Evolutionary conservation across 92 coral and sea anemone genomes (phyloP), one percentile per base, ranked within the genome.

Genomic region (Umimayanthus kanabou): DNA sequence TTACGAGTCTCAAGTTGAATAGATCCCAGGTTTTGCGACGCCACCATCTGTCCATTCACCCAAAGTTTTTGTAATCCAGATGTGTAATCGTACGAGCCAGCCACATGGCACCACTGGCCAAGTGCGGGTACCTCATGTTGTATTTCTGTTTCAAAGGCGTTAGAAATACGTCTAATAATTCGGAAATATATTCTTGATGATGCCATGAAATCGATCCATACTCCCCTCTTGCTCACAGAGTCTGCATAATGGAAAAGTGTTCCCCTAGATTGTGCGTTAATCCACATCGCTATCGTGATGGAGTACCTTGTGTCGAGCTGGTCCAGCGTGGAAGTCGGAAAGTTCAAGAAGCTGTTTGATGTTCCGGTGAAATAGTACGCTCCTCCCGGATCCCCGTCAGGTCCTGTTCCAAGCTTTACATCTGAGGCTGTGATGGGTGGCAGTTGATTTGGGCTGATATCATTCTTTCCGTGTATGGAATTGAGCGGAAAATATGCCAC

Each of bases 281-380:
- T 42, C 85, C 85, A 81, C 30, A 61, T 37, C 85, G 61, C 61
- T 16, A 81, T 22, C 1, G 85, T 81, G 73, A 81, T 39, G 15
- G 85, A 81, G 15, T 29, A 81, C 50, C 85, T 81, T 5, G 85
- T 81, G 49, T 81, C 85, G 18, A 81, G 74, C 47, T 81, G 72
- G 26, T 79, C 43, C 26, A 50, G 18, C 10, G 39, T 0, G 22
- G 85, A 37, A 6, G 6, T 37, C 40, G 55, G 22, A 61, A 81
- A 81, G 2, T 37, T 6, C 18, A 81, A 10, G 22, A 18, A 81
- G 73, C 73, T 65, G 9, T 61, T 33, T 79, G 2, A 0, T 20
- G 3, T 22, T 14, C 74, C 74, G 6, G 25, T 7, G 11, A 81
- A 81, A 39, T 61, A 57, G 13, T 81, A 81, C 22, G 85, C 67